A percentile compares a stretch with the other conserved stretches of the same genome.
Evolutionary conservation across 1,140 invertebrate genomes (phyloP).

Genomic region (Belonocnema kinseyi): DNA sequence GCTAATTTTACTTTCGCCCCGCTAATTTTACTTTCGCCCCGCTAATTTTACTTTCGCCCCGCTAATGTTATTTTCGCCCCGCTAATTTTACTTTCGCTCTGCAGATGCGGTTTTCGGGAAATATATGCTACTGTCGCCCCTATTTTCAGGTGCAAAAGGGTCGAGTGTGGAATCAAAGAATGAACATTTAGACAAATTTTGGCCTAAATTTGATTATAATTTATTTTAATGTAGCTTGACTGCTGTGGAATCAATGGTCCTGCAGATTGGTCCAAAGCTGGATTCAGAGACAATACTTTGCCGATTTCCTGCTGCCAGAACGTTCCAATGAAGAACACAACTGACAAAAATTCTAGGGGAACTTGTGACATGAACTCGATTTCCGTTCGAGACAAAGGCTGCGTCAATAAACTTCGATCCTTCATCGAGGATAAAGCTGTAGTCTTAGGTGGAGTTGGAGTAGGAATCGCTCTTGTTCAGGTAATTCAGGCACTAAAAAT

Average conservation of each 20-base stretch:
- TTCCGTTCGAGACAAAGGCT: constrained; percentile 78
- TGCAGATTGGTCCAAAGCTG: constrained; percentile 80
- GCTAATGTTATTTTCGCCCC: too few species aligned
- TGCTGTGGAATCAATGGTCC: constrained; percentile 87
- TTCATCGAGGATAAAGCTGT: constrained; percentile 82
- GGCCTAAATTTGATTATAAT: background rate
- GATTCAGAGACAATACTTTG: constrained; percentile 76
- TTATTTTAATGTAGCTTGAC: constrained; percentile 77
- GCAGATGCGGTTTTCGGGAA: too few species aligned
- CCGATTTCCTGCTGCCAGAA: constrained; percentile 84
- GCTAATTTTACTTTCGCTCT: too few species aligned
- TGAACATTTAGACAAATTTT: too few species aligned
- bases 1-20: too few species aligned
- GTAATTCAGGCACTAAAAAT: constrained; percentile 67
- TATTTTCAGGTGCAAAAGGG: too few species aligned
- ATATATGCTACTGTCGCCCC: too few species aligned
- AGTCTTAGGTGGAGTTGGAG: constrained; percentile 84
- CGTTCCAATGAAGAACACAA: constrained; percentile 48
- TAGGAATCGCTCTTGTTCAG: constrained; percentile 87
- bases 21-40: too few species aligned
- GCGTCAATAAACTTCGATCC: constrained; percentile 79
- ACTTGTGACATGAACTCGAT: constrained; percentile 76
- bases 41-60: too few species aligned
- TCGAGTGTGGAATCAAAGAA: too few species aligned
- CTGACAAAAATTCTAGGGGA: constrained; percentile 68